Base-by-base conservation (phyloP, 2,797 vertebrate species). In the Liparis tanakae region DNA sequence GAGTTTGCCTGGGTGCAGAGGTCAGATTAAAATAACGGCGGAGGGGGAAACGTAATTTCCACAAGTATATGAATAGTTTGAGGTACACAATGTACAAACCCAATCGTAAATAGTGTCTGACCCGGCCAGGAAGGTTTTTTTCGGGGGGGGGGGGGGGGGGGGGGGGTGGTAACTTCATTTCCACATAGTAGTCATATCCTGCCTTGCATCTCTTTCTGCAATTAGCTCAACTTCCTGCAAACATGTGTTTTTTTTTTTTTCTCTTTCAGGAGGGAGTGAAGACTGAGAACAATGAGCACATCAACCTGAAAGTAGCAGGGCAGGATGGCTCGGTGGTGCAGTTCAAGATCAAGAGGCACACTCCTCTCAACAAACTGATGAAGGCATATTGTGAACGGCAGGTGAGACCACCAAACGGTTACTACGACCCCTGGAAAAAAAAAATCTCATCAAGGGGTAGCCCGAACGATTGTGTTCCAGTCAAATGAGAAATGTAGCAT, bases 311-410 rank as follows among this genome's bases (percentile, higher is more conserved):
- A 86, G 97, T 97, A 80, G 96, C 95, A 0, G 96, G 95, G 8
- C 96, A 97, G 93, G 96, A 97, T 68, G 96, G 96, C 66, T 97
- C 97, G 0, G 95, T 96, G 85, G 96, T 97, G 85, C 96, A 96
- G 80, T 98, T 98, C 83, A 96, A 98, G 86, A 97, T 97, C 77
- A 98, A 97, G 91, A 93, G 96, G 83, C 96, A 96, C 88, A 96
- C 96, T 15, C 96, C 96, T 0, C 95, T 98, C 83, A 95, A 92
- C 93, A 97, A 96, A 94, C 94, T 97, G 76, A 97, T 98, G 97
- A 96, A 96, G 88, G 96, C 95, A 2, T 96, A 96, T 91, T 98
- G 97, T 82, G 96, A 97, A 92, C 94, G 96, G 85, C 96, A 97
- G 96, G 97, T 97, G 85, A 72, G 84, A 3, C 37, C 9, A 14